Evolutionary conservation across 2,113 vertebrate species (phyloP).

Genomic region (Platycercus adscitus): DNA sequence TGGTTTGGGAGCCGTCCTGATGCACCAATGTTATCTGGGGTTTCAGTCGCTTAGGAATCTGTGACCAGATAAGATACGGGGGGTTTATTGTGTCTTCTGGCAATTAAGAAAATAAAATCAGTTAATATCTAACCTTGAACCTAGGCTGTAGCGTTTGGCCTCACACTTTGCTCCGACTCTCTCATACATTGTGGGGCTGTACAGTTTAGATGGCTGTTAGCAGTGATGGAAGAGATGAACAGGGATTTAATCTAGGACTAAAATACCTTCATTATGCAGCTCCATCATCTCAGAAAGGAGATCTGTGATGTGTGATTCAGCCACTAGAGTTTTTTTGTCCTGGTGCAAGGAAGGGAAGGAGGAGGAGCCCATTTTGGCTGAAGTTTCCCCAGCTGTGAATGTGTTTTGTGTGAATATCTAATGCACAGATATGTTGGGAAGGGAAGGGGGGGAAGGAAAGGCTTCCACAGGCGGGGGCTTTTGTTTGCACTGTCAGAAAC

Average conservation of each 20-base stretch:
- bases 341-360: not conserved
- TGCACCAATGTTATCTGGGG: slow-evolving; percentile 54
- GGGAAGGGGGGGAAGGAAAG: not conserved
- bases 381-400: slow-evolving; percentile 1
- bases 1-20: not conserved
- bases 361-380: not conserved
- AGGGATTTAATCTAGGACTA: not conserved
- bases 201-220: not conserved
- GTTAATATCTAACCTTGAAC: slow-evolving; percentile 72
- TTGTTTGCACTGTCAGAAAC: not conserved
- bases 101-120: slow-evolving; percentile 66
- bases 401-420: not conserved
- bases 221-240: not conserved
- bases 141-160: not conserved
- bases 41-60: slow-evolving; percentile 40
- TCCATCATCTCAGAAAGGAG: not conserved
- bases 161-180: not conserved
- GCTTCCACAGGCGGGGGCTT: not conserved
- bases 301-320: not conserved
- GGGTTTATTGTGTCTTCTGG: slow-evolving; percentile 55
- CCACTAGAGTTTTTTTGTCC: not conserved
- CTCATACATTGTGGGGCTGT: not conserved
- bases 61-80: slow-evolving; percentile 57
- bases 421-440: not conserved
- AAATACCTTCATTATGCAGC: not conserved